phyloP scores from a whole-genome alignment of 2,113 vertebrate genomes.

The Lepus timidus region DNA sequence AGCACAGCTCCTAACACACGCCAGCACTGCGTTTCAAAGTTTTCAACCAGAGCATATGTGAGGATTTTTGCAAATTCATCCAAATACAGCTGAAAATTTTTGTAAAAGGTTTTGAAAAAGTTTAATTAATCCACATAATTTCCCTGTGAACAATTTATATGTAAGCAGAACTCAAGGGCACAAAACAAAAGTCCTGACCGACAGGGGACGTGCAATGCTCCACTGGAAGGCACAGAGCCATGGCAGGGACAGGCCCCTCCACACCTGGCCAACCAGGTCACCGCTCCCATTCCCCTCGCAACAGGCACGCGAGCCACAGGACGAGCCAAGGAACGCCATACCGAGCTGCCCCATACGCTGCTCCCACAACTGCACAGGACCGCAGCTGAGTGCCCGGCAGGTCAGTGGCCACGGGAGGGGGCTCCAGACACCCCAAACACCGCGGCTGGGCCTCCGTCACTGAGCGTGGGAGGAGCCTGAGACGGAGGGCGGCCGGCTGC shows the following conservation, averaged over 20 bases:
- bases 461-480: not conserved
- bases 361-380: not conserved
- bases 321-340: not conserved
- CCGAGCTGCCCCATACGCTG: not conserved
- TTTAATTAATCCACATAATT: not conserved
- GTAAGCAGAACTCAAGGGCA: not conserved
- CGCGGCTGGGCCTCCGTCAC: not conserved
- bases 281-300: too few species aligned
- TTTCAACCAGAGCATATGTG: not conserved
- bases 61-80: not conserved
- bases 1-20: not conserved
- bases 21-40: not conserved
- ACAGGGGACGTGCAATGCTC: not conserved
- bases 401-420: too few species aligned
- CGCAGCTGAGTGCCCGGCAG: not conserved
- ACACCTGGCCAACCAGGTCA: not conserved
- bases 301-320: not conserved
- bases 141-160: not conserved
- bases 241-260: not conserved
- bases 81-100: not conserved
- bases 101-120: slow-evolving; percentile 6
- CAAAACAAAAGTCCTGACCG: not conserved
- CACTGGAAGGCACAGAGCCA: not conserved
- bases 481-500: not conserved
- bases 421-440: not conserved